Conservation (phyloP, 2,888 invertebrate species). For the Azorinus chamasolen region DNA sequence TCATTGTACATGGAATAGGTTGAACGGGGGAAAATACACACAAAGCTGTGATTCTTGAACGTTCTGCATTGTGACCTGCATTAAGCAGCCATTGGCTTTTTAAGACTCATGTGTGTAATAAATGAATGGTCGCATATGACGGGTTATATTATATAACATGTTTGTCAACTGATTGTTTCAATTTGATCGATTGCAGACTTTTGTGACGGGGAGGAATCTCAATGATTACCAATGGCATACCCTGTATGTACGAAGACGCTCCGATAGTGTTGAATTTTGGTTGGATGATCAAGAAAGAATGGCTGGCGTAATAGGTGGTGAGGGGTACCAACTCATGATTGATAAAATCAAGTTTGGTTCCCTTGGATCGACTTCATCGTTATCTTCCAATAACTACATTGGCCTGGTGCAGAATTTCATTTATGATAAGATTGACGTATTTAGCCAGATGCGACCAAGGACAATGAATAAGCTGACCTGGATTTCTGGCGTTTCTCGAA, state of each 20-base stretch:
- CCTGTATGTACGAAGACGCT: constrained; percentile 81
- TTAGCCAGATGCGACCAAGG: constrained; percentile 54
- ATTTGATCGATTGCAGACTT: too few species aligned
- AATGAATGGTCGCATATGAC: too few species aligned
- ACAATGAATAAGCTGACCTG: constrained; percentile 57
- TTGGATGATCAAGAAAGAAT: constrained; percentile 76
- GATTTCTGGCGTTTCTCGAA: constrained; percentile 45
- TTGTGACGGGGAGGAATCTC: constrained; percentile 72
- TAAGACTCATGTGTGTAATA: too few species aligned
- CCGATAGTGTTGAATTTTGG: constrained; percentile 80
- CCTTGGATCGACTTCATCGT: constrained; percentile 30
- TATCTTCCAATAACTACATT: constrained; percentile 65
- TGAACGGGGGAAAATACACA: too few species aligned
- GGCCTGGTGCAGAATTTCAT: constrained; percentile 79
- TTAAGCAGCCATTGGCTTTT: too few species aligned
- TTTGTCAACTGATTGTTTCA: too few species aligned
- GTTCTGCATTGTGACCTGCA: too few species aligned
- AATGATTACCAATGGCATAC: constrained; percentile 86
- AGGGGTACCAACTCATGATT: constrained; percentile 72
- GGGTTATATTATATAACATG: too few species aligned
- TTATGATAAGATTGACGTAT: constrained; percentile 72
- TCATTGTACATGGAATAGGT: too few species aligned
- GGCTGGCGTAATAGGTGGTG: constrained; percentile 68
- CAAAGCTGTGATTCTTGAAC: too few species aligned
- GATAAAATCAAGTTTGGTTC: constrained; percentile 75